These are phyloP conservation scores for Limnothrissa miodon DNA, from an alignment of 2,113 vertebrate genomes.

Conservation along the genomic window DNA sequence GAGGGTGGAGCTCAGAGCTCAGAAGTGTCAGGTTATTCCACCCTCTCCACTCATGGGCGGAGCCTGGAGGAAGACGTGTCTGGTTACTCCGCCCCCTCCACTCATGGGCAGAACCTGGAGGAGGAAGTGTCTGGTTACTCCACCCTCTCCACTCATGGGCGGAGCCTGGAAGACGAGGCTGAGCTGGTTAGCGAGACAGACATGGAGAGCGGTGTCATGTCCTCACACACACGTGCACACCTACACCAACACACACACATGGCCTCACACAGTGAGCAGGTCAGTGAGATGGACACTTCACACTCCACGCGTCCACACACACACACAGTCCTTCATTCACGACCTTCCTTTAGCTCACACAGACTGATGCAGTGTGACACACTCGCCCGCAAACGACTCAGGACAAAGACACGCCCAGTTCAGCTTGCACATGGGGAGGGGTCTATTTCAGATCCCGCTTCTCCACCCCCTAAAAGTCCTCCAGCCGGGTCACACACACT, in stretches of 20 bases:
- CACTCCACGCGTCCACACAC: slow-evolving; percentile 53
- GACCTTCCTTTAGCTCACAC: slow-evolving; percentile 88
- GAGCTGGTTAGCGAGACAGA: slow-evolving; percentile 88
- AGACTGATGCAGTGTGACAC: slow-evolving; percentile 90
- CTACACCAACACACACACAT: slow-evolving; percentile 26
- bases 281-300: slow-evolving; percentile 85
- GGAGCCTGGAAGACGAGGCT: slow-evolving; percentile 86
- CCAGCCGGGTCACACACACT: slow-evolving; percentile 60
- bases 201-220: slow-evolving; percentile 81
- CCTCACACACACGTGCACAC: slow-evolving; percentile 23
- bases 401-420: slow-evolving; percentile 46
- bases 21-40: slow-evolving; percentile 92
- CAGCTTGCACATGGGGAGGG: slow-evolving; percentile 31
- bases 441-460: not conserved
- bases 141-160: slow-evolving; percentile 88
- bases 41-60: slow-evolving; percentile 87
- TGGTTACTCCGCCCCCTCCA: slow-evolving; percentile 94
- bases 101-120: slow-evolving; percentile 82
- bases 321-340: slow-evolving; percentile 37
- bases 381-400: slow-evolving; percentile 81
- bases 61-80: slow-evolving; percentile 88
- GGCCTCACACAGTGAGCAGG: slow-evolving; percentile 66
- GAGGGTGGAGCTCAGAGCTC: slow-evolving; percentile 33
- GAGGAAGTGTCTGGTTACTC: slow-evolving; percentile 95
- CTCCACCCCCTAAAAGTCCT: slow-evolving; percentile 62